Base-by-base conservation (phyloP, 2,113 vertebrate genomes). In the Onychostruthus taczanowskii region DNA sequence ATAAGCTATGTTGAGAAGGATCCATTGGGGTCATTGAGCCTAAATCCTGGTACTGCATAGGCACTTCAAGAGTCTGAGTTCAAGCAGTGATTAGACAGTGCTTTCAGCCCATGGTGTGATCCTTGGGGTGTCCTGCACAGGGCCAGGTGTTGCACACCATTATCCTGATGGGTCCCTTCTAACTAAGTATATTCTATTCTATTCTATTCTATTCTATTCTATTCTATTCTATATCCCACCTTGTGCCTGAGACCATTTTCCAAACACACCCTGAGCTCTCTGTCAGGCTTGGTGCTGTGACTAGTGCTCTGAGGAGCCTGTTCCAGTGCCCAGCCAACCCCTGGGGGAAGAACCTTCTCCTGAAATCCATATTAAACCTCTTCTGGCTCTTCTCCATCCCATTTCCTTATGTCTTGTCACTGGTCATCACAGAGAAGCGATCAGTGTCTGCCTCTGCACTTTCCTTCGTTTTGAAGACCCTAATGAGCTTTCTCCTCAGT, bases 261-360 rank as follows among this genome's bases (percentile, higher is more conserved):
- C 41, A 69, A 37, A 24, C 8, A 11, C 10, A 69, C 11, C 7
- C 33, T 33, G 33, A 59, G 14, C 10, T 53, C 10, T 53, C 39
- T 46, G 12, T 3, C 1, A 20, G 13, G 28, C 13, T 62, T 87
- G 23, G 3, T 46, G 28, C 12, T 70, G 23, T 47, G 28, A 39
- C 19, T 23, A n/a, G 13, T 20, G 4, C 16, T 21, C 47, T 20
- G 8, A 1, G 8, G 23, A 47, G 3, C 13, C 22, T 24, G 1
- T 49, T 63, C 8, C 23, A n/a, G 11, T 17, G 6, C 35, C 17
- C 41, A 79, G 2, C 2, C 8, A 41, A 5, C 7, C 5, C 27
- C 11, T 64, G 3, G 3, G 20, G 4, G 6, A 27, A 55, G 13
- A 63, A 46, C 1, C 2, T 56, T 18, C 22, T 35, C 14, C 35